Evolutionary conservation across 2,113 vertebrate species (phyloP).

Genomic region (Apteryx mantelli): DNA sequence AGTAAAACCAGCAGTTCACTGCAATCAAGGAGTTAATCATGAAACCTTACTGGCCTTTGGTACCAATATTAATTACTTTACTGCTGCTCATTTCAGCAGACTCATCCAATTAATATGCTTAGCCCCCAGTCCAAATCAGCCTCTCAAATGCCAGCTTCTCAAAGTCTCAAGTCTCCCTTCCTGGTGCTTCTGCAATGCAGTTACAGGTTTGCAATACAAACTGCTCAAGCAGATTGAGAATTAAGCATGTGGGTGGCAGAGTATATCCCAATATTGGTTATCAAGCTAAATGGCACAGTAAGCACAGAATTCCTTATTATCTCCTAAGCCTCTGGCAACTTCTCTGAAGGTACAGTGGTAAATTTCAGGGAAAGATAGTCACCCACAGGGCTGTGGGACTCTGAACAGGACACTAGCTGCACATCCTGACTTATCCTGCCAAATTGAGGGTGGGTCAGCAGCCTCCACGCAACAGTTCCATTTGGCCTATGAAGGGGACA

Average conservation of each 20-base stretch:
- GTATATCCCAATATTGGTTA: neutral
- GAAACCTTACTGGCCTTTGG: neutral
- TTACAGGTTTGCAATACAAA: neutral
- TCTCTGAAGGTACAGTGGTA: neutral
- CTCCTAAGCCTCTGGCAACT: neutral
- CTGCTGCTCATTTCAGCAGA: neutral
- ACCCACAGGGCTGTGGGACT: neutral
- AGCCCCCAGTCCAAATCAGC: neutral
- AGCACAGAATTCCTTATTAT: neutral
- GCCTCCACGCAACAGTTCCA: neutral
- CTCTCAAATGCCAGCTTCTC: neutral
- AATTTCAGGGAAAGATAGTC: neutral
- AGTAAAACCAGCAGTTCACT: neutral
- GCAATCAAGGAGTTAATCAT: slow-evolving; percentile 26
- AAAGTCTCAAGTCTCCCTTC: neutral
- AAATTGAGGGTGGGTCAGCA: neutral
- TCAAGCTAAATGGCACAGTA: neutral
- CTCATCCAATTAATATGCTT: slow-evolving; percentile 11
- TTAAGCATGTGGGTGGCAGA: neutral
- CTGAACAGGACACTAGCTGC: neutral
- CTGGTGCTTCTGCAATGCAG: neutral
- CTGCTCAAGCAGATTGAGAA: neutral
- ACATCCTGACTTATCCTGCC: neutral
- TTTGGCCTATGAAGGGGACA: neutral
- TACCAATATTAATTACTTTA: slow-evolving; percentile 31